Evolutionary conservation across 2,888 invertebrate species (phyloP), one percentile per base, ranked within the genome.

Genomic region (Liodrosophila aerea): DNA sequence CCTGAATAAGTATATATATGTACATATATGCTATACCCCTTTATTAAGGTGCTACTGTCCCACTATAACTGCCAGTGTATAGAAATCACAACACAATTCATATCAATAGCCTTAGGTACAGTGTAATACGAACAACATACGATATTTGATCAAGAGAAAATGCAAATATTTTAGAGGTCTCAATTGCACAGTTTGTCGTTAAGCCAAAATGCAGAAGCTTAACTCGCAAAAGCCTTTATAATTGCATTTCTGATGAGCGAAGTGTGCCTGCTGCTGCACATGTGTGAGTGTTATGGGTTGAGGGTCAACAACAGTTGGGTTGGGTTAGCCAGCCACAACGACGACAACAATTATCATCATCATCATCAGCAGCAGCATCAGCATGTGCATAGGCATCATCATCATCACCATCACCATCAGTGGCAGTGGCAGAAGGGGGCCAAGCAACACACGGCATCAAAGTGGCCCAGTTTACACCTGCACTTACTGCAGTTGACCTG

Each of bases 161-260:
- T 11, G 2, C 2, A 39, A 16, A 16, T 18, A 39, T 40, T 16
- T 30, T 46, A 34, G 13, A 49, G 44, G 22, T 50, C 22, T 16
- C 16, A 33, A 49, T 47, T 52, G 46, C 22, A 51, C 31, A 22
- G 22, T 22, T 22, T 22, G n/a, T 22, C 22, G 22, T 61, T 37
- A n/a, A 34, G 46, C 16, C 47, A 47, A 63, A 58, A 60, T 30
- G 59, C 64, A 61, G 52, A 61, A 49, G 36, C 41, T 9, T 15
- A 31, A 33, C 29, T 41, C 51, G 29, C 49, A 46, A 47, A 53
- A 53, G 3, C 60, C 56, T 39, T 56, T 66, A 63, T 78, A 78
- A 83, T 83, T 78, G 78, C 81, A 78, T 80, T 76, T 72, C 57
- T 73, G 81, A 83, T 83, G 76, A 80, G 73, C 40, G 60, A 22